Evolutionary conservation across 2,797 vertebrate genomes (phyloP).

Genomic region (Sus cebifrons): DNA sequence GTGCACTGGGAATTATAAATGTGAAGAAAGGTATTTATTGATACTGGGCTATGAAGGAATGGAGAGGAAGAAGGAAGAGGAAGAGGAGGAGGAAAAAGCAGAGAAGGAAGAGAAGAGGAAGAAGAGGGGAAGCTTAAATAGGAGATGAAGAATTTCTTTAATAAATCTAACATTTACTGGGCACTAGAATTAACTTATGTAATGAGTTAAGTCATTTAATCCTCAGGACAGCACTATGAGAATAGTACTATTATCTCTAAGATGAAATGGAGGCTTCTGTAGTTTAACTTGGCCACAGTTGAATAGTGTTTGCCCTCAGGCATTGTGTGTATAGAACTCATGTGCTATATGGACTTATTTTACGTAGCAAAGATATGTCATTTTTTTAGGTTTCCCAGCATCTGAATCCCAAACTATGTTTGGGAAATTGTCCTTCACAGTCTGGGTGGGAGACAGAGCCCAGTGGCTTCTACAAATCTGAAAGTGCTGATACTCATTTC

Average conservation of each 20-base stretch:
- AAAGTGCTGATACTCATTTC: not conserved
- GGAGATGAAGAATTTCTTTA: not conserved
- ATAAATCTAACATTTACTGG: not conserved
- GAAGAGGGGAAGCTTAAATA: not conserved
- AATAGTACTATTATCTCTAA: not conserved
- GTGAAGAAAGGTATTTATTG: not conserved
- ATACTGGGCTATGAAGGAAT: not conserved
- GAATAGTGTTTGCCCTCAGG: not conserved
- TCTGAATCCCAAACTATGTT: not conserved
- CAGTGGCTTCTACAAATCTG: not conserved
- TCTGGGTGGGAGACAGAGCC: not conserved
- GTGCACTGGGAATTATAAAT: not conserved
- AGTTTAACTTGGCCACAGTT: not conserved
- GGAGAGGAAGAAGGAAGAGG: not conserved
- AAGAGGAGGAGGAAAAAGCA: not conserved
- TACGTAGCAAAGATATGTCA: not conserved
- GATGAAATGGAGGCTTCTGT: not conserved
- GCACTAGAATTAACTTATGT: conserved; percentile 16
- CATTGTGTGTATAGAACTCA: not conserved
- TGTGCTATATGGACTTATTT: not conserved
- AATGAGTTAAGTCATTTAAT: conserved; percentile 37
- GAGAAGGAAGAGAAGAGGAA: not conserved
- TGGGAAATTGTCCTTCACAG: not conserved
- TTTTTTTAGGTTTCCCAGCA: not conserved
- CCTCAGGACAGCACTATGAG: not conserved